Evolutionary conservation across 1,140 invertebrate species (phyloP).

Genomic region (Dendrolimus punctatus): DNA sequence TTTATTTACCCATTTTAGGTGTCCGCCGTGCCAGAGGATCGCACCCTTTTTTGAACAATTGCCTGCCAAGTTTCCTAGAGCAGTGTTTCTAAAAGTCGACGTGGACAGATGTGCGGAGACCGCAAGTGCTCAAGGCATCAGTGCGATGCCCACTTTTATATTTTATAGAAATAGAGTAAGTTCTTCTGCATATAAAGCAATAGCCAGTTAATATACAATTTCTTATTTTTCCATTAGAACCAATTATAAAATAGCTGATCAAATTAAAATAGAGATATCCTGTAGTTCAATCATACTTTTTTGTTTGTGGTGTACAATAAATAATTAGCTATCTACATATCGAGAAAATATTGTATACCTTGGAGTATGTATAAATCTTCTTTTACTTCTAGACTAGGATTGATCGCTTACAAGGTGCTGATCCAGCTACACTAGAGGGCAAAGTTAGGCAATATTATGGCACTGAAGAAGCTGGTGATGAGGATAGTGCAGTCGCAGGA

Average conservation of each 20-base stretch:
- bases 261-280: too few relatives aligned
- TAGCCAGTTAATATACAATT: too few relatives aligned
- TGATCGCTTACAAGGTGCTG: slow-evolving; percentile 88
- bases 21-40: slow-evolving; percentile 95
- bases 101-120: slow-evolving; percentile 92
- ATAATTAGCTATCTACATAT: too few relatives aligned
- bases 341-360: too few relatives aligned
- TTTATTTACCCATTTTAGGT: slow-evolving; percentile 75
- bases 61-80: slow-evolving; percentile 88
- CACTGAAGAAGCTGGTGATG: slow-evolving; percentile 75
- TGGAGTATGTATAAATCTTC: not conserved
- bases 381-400: slow-evolving; percentile 77
- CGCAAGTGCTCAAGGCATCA: slow-evolving; percentile 88
- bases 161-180: slow-evolving; percentile 90
- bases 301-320: too few relatives aligned
- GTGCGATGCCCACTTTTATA: slow-evolving; percentile 98
- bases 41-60: slow-evolving; percentile 92
- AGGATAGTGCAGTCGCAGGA: slow-evolving; percentile 79
- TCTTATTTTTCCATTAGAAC: too few relatives aligned
- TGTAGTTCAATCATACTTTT: too few relatives aligned
- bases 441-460: slow-evolving; percentile 94
- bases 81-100: slow-evolving; percentile 96
- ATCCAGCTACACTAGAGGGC: slow-evolving; percentile 84
- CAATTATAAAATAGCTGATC: too few relatives aligned
- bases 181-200: not conserved